A percentile compares a stretch with the other conserved stretches of the same genome.
These are phyloP conservation scores for Sebastes cheni DNA, from an alignment of 2,797 vertebrate species.

Conservation along the genomic window DNA sequence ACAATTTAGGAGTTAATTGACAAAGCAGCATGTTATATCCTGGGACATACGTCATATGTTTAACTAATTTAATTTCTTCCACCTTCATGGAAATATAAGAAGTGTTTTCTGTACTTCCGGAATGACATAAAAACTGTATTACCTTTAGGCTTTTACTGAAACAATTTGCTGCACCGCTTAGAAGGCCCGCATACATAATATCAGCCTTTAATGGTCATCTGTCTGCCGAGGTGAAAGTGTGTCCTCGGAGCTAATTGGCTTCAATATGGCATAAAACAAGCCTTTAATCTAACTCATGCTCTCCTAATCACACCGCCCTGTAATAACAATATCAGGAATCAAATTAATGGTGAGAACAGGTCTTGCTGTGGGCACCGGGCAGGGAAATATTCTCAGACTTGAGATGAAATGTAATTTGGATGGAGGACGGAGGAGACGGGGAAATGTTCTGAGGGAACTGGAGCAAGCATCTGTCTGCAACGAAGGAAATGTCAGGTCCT, in stretches of 20 bases:
- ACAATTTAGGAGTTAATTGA: conserved; percentile 46
- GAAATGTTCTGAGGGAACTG: conserved; percentile 64
- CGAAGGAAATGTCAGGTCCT: conserved; percentile 74
- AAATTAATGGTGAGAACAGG: conserved; percentile 57
- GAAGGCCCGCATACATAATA: conserved; percentile 16
- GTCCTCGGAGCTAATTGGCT: conserved; percentile 52
- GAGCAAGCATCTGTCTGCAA: conserved; percentile 77
- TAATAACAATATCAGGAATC: conserved; percentile 62
- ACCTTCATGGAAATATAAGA: conserved; percentile 11
- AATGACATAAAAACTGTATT: neutral
- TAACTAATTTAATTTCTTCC: conserved; percentile 26
- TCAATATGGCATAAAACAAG: conserved; percentile 59
- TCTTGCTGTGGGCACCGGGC: conserved; percentile 36
- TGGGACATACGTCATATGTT: conserved; percentile 27
- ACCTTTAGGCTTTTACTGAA: neutral
- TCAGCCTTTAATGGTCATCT: conserved; percentile 43
- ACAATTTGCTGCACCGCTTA: neutral
- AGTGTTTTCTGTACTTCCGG: neutral
- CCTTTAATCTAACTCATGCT: conserved; percentile 44
- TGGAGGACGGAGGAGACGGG: conserved; percentile 31
- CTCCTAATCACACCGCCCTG: conserved; percentile 45
- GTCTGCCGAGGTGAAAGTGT: conserved; percentile 48
- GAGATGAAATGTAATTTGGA: conserved; percentile 62
- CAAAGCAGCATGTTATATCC: conserved; percentile 20
- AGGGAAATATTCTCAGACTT: conserved; percentile 35